These are phyloP conservation scores for Psophia crepitans DNA, from an alignment of 2,113 vertebrate species.

Conservation along the genomic window DNA sequence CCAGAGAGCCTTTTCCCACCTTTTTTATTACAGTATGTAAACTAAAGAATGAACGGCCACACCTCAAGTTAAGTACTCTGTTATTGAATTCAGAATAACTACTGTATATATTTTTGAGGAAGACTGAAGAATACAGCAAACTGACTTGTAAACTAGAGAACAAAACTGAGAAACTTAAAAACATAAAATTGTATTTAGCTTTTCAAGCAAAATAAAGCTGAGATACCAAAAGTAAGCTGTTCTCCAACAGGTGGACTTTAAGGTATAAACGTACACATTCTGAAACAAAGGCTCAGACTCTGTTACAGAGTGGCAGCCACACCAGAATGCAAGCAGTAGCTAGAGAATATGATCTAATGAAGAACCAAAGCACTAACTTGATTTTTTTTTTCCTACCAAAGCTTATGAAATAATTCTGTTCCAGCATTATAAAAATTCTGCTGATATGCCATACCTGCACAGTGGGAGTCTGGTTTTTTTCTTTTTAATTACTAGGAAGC, in stretches of 20 bases:
- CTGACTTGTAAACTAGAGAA: neutral
- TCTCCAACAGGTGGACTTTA: neutral
- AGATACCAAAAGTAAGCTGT: neutral
- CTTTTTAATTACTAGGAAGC: conserved; percentile 43
- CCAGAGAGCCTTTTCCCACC: neutral
- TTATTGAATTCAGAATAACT: neutral
- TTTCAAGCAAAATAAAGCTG: neutral
- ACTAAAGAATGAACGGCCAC: neutral
- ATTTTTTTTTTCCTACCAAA: neutral
- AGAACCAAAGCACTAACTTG: neutral
- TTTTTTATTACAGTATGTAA: neutral
- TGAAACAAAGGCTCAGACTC: neutral
- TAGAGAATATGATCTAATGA: neutral
- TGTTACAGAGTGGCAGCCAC: neutral
- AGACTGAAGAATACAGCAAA: neutral
- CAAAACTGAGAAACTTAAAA: neutral
- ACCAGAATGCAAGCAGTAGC: neutral
- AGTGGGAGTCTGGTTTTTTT: neutral
- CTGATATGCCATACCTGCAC: neutral
- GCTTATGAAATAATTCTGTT: neutral
- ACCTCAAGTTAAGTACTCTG: neutral
- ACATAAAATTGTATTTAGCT: neutral
- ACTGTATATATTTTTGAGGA: neutral
- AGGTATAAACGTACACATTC: neutral
- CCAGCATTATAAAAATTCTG: neutral